These are phyloP conservation scores for Protobothrops mucrosquamatus DNA, from an alignment of 2,113 vertebrate species.

Conservation along the genomic window DNA sequence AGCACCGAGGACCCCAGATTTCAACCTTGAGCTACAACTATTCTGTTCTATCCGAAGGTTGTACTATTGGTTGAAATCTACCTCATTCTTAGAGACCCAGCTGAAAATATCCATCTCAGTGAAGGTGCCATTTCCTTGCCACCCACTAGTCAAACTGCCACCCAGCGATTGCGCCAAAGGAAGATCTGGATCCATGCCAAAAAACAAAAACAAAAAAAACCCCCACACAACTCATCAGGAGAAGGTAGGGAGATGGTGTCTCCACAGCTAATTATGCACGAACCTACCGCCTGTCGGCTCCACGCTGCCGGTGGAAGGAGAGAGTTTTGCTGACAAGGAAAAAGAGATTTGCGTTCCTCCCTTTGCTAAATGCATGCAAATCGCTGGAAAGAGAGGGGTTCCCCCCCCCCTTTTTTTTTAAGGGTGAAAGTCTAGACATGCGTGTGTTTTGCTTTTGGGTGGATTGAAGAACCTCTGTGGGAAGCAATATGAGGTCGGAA, in stretches of 20 bases:
- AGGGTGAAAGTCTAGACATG: background rate
- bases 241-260: background rate
- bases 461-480: background rate
- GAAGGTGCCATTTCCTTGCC: too few relatives aligned
- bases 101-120: background rate
- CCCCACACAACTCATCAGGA: background rate
- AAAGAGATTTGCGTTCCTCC: background rate
- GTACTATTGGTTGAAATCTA: background rate
- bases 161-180: background rate
- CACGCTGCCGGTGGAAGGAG: background rate
- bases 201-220: background rate
- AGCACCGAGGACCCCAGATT: background rate
- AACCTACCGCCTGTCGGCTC: constrained; percentile 2
- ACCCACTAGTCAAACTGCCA: background rate
- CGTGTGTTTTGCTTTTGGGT: background rate
- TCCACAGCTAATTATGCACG: constrained; percentile 10
- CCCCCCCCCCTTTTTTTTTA: background rate
- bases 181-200: background rate
- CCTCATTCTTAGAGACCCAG: background rate
- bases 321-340: constrained; percentile 3
- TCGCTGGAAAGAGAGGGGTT: background rate
- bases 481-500: background rate
- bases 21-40: background rate
- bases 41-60: background rate
- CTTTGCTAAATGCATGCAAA: constrained; percentile 13